phyloP scores from a whole-genome alignment of 2,888 invertebrate genomes.

The Eupithecia abbreviata region DNA sequence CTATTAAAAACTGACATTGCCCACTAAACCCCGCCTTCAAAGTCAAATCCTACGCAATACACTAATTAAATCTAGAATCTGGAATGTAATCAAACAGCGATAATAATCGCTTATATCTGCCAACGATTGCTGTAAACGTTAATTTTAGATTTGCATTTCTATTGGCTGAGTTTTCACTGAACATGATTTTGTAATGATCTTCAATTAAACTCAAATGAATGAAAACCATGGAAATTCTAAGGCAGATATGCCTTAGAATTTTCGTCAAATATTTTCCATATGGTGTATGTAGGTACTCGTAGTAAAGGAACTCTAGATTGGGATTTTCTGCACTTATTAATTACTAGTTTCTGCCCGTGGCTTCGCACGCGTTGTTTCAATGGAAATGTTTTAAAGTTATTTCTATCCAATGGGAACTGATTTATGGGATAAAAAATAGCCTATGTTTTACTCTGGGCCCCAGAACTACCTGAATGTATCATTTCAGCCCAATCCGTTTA shows the following conservation, averaged over 20 bases:
- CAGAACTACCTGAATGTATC: no score
- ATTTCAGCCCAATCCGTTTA: no score
- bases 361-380: no score
- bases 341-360: no score
- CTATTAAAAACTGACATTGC: slow-evolving; percentile 13
- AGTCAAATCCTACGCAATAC: slow-evolving; percentile 22
- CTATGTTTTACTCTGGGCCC: no score
- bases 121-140: slow-evolving; percentile 39
- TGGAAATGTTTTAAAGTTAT: no score
- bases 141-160: slow-evolving; percentile 32
- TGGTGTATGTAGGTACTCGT: not conserved
- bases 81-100: slow-evolving; percentile 4
- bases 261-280: not conserved
- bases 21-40: slow-evolving; percentile 21
- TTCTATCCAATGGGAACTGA: no score
- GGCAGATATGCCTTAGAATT: not conserved
- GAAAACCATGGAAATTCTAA: not conserved
- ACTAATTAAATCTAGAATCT: slow-evolving; percentile 7
- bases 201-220: not conserved
- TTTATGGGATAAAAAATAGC: no score
- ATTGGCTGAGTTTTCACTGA: slow-evolving; percentile 6
- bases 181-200: not conserved
- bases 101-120: slow-evolving; percentile 34
- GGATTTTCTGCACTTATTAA: not conserved
- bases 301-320: not conserved